These are phyloP conservation scores for Esox masquinongy DNA, from an alignment of 2,797 vertebrate species.

Conservation along the genomic window DNA sequence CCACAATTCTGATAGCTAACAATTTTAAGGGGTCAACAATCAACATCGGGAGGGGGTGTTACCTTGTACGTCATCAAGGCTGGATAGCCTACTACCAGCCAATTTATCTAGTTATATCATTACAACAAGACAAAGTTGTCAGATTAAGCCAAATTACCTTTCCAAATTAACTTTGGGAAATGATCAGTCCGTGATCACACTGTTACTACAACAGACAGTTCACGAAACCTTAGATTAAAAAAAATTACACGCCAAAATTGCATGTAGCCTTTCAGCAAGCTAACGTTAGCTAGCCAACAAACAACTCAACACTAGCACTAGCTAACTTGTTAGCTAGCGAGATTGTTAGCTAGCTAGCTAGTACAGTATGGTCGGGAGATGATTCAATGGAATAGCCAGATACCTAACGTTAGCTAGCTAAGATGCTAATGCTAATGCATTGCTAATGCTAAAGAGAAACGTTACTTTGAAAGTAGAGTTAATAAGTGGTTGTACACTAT, in stretches of 20 bases:
- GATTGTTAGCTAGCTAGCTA: neutral
- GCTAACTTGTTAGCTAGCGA: neutral
- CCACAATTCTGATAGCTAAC: neutral
- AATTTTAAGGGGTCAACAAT: neutral
- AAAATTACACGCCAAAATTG: neutral
- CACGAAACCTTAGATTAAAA: neutral
- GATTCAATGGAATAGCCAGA: constrained; percentile 4
- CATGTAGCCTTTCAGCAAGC: neutral
- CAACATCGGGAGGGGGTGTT: neutral
- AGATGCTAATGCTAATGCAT: neutral
- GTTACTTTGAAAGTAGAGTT: neutral
- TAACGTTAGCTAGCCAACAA: neutral
- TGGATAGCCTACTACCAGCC: neutral
- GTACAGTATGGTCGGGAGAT: neutral
- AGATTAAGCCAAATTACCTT: neutral
- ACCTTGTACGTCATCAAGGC: neutral
- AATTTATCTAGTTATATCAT: neutral
- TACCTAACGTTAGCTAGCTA: neutral
- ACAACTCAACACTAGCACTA: neutral
- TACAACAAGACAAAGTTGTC: neutral
- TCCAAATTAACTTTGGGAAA: neutral
- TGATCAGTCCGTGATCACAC: neutral
- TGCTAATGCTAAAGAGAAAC: neutral
- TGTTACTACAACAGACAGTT: neutral
- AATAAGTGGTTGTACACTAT: neutral